phyloP scores from a whole-genome alignment of 2,797 vertebrate genomes.

The Acanthiza pusilla region DNA sequence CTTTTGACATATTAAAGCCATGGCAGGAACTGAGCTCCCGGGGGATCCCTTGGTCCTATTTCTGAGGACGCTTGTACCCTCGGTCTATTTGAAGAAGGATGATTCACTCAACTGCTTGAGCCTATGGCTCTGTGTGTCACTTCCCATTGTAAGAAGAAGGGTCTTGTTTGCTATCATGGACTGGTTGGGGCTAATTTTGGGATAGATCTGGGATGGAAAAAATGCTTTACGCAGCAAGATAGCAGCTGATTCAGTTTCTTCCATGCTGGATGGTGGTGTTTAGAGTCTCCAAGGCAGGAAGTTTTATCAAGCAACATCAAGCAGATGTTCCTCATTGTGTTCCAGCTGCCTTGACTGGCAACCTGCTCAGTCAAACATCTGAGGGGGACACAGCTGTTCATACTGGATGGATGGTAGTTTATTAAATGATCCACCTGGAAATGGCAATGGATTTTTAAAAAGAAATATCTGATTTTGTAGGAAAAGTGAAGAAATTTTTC shows the following conservation, averaged over 20 bases:
- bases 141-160: constrained; percentile 30
- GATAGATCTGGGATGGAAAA: constrained; percentile 14
- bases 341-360: not conserved
- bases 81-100: constrained; percentile 32
- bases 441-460: not conserved
- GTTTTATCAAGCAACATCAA: not conserved
- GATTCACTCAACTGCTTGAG: constrained; percentile 10
- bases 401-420: not conserved
- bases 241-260: not conserved
- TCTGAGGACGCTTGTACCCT: not conserved
- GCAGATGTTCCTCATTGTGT: not conserved
- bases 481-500: not conserved
- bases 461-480: not conserved
- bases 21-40: constrained; percentile 27
- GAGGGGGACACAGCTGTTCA: fast-evolving
- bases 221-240: not conserved
- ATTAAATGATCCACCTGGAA: not conserved
- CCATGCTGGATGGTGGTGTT: not conserved
- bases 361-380: not conserved
- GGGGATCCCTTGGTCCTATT: constrained; percentile 21
- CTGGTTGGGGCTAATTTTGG: constrained; percentile 18
- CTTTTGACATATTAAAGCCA: constrained; percentile 48
- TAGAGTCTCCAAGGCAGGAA: not conserved
- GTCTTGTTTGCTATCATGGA: not conserved
- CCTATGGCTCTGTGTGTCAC: not conserved